A percentile compares a stretch with the other conserved stretches of the same genome.
Conservation (phyloP, 2,113 vertebrate genomes). For the Pongo abelii region DNA sequence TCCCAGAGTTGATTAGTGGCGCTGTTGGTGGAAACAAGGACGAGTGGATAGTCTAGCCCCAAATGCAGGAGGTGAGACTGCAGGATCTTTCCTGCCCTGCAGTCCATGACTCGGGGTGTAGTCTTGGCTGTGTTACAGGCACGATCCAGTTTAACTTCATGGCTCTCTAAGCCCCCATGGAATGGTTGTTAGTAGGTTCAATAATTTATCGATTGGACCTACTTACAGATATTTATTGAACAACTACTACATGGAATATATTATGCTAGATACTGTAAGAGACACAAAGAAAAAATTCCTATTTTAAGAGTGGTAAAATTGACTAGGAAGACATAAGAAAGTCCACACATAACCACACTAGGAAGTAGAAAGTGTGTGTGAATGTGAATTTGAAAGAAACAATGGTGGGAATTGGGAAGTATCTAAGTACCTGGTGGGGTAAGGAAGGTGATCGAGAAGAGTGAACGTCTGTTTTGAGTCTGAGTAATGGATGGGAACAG, state of each 20-base stretch:
- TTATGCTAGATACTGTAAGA: not conserved
- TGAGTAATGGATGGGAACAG: not conserved
- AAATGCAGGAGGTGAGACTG: not conserved
- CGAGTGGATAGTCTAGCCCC: not conserved
- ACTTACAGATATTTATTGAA: not conserved
- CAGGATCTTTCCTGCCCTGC: not conserved
- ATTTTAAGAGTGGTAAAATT: not conserved
- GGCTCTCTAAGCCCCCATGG: not conserved
- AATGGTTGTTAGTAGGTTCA: not conserved
- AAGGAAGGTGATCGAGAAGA: not conserved
- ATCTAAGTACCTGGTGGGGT: not conserved
- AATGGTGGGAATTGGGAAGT: not conserved
- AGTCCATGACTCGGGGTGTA: not conserved
- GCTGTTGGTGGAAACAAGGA: not conserved
- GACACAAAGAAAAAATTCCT: not conserved
- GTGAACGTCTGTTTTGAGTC: not conserved
- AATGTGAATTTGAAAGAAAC: not conserved
- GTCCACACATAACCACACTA: not conserved
- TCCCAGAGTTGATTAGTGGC: not conserved
- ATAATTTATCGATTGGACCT: not conserved
- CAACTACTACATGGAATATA: not conserved
- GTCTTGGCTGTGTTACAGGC: not conserved
- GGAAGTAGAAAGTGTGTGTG: not conserved
- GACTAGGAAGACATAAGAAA: not conserved
- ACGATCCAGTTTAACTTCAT: not conserved